phyloP scores from a whole-genome alignment of 2,113 vertebrate genomes.

The Dendropsophus ebraccatus region DNA sequence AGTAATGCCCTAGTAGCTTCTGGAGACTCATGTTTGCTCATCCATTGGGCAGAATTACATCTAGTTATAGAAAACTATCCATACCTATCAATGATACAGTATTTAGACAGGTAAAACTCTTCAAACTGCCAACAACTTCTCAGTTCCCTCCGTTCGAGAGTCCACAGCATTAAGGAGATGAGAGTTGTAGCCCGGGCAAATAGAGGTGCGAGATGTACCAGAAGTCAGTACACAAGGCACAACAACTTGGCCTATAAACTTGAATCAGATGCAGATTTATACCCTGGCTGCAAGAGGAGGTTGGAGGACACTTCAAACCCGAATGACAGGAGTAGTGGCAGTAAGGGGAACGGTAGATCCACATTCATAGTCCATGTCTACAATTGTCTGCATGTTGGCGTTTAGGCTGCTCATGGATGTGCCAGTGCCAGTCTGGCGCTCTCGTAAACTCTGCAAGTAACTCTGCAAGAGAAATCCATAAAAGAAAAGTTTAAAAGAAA shows the following conservation, averaged over 20 bases:
- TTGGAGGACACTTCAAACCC: constrained; percentile 67
- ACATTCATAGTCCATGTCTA: constrained; percentile 83
- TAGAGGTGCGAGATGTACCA: neutral
- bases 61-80: neutral
- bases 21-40: neutral
- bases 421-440: constrained; percentile 79
- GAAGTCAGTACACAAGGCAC: neutral
- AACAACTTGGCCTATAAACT: neutral
- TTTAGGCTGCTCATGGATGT: constrained; percentile 78
- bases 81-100: neutral
- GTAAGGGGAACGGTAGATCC: constrained; percentile 83
- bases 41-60: neutral
- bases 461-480: constrained; percentile 70
- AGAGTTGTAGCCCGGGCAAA: neutral
- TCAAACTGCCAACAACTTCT: neutral
- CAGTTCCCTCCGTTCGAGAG: neutral
- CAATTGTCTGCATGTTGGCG: constrained; percentile 72
- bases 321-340: constrained; percentile 71
- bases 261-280: neutral
- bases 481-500: neutral
- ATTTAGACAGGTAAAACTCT: neutral
- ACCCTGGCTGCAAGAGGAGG: neutral
- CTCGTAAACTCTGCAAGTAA: constrained; percentile 87
- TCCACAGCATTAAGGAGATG: neutral
- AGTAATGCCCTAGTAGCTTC: neutral